Evolutionary conservation across 2,113 vertebrate species (phyloP).

Genomic region (Embiotoca jacksoni): DNA sequence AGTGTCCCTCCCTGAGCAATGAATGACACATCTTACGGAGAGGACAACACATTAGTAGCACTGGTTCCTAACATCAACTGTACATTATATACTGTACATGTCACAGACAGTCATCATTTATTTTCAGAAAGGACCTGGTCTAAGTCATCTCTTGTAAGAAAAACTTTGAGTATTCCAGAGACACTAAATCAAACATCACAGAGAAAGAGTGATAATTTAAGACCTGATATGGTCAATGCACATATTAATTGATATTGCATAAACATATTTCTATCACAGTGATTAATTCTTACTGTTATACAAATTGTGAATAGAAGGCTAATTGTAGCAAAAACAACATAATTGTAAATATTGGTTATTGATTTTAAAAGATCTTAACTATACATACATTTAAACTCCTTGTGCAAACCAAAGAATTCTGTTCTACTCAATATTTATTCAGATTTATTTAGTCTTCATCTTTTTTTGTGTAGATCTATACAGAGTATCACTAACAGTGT

Average conservation of each 20-base stretch:
- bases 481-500: too few relatives aligned
- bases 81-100: slow-evolving; percentile 22
- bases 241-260: background rate
- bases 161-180: background rate
- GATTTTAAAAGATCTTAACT: too few relatives aligned
- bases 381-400: too few relatives aligned
- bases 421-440: too few relatives aligned
- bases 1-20: slow-evolving; percentile 24
- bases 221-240: background rate
- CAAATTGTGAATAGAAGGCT: slow-evolving; percentile 6
- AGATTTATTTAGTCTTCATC: background rate
- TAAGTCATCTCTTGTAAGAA: too few relatives aligned
- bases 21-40: background rate
- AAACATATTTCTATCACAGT: background rate
- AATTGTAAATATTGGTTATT: too few relatives aligned
- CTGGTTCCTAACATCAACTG: slow-evolving; percentile 7
- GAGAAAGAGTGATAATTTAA: background rate
- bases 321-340: too few relatives aligned
- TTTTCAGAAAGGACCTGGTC: background rate
- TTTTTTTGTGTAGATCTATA: background rate
- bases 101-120: background rate
- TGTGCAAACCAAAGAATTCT: too few relatives aligned
- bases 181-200: background rate
- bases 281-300: slow-evolving; percentile 15
- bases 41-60: background rate